These are phyloP conservation scores for Actinemys pallida DNA, from an alignment of 2,113 vertebrate genomes.

Conservation along the genomic window DNA sequence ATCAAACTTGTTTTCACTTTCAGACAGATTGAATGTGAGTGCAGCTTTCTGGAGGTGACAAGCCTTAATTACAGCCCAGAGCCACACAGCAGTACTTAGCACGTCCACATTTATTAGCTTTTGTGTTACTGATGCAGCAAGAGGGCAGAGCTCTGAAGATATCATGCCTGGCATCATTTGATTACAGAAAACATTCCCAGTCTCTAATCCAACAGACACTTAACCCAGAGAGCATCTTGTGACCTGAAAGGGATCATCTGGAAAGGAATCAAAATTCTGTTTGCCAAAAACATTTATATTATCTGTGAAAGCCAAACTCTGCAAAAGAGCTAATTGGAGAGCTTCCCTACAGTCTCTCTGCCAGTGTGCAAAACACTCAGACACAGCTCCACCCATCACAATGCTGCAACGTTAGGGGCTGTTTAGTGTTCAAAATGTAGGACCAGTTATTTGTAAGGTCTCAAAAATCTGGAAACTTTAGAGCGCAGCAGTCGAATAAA, in stretches of 20 bases:
- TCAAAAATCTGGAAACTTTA: constrained; percentile 96
- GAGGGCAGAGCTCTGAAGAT: constrained; percentile 13
- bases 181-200: constrained; percentile 14
- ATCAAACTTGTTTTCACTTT: constrained; percentile 12
- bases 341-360: constrained; percentile 13
- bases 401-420: constrained; percentile 29
- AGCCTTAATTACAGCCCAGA: background rate
- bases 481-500: constrained; percentile 96
- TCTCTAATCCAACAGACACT: constrained; percentile 16
- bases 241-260: constrained; percentile 47
- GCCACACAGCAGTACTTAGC: background rate
- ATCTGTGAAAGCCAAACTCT: constrained; percentile 72
- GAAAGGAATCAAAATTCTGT: constrained; percentile 74
- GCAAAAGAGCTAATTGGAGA: constrained; percentile 41
- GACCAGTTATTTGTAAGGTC: constrained; percentile 88
- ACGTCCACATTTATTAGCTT: background rate
- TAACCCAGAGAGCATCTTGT: background rate
- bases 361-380: constrained; percentile 53
- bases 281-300: constrained; percentile 79
- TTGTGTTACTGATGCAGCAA: constrained; percentile 25
- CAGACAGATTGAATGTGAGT: background rate
- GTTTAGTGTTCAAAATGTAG: background rate
- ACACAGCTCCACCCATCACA: constrained; percentile 43
- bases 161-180: constrained; percentile 27
- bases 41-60: constrained; percentile 31